Evolutionary conservation across 1,140 invertebrate species (phyloP), one percentile per base, ranked within the genome.

Genomic region (Melipona quadrifasciata): DNA sequence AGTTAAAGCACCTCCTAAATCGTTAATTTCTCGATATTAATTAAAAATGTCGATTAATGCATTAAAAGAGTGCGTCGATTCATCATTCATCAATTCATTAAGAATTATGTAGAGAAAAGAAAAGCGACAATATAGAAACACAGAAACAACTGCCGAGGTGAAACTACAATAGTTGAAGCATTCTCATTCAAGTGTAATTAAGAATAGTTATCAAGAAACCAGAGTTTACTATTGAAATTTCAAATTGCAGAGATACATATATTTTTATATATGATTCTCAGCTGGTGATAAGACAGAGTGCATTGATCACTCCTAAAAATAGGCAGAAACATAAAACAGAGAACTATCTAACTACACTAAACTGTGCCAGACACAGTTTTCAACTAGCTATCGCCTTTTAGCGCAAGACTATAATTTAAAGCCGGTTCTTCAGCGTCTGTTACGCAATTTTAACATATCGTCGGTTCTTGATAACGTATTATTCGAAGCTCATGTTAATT

Each of bases 121-220:
- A 47, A 47, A 47, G 39, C 39, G 31, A 31, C 31, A 31, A 31
- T 31, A 31, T 31, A 31, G 2, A 31, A 31, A 31, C 2, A 31
- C 31, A 31, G 2, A 31, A 31, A 31, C 31, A 31, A 31, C 31
- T 31, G 39, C 39, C 39, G 39, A 47, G 8, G 10, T 47, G 6
- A 31, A 47, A 47, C 39, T 47, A n/a, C n/a, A n/a, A n/a, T n/a
- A 47, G 39, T 47, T 47, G 39, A 47, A 47, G 8, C 8, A 47
- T 47, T 47, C 39, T 47, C 31, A 31, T 47, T 47, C 31, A 31
- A 31, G 17, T 6, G 6, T n/a, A 24, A 61, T n/a, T 1, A 12
- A 61, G 0, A n/a, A 5, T 4, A n/a, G 12, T n/a, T n/a, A n/a
- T 14, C 12, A 1, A 24, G 12, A 0, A 12, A 4, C 0, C 24